phyloP scores from a whole-genome alignment of 2,888 invertebrate species.

The Patella caerulea region DNA sequence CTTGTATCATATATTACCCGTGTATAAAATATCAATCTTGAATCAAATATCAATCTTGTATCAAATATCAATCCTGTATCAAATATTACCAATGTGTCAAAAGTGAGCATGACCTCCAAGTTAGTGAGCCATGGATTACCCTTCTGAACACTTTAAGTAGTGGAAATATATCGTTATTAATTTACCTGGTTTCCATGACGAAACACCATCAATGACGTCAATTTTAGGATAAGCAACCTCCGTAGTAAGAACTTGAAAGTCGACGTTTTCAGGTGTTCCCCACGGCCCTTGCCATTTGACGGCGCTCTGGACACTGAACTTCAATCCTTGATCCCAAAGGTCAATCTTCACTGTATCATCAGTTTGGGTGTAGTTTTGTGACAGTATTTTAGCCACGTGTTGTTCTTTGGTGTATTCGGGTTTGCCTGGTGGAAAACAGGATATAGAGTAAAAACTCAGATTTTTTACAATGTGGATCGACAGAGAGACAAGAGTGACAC shows the following conservation, averaged over 20 bases:
- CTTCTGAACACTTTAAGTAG: too few relatives aligned
- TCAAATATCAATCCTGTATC: too few relatives aligned
- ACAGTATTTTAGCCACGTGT: neutral
- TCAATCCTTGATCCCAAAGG: slow-evolving; percentile 3
- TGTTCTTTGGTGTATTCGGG: neutral
- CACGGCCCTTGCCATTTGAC: slow-evolving; percentile 10
- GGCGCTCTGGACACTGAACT: slow-evolving; percentile 22
- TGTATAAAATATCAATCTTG: too few relatives aligned
- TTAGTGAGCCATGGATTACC: too few relatives aligned
- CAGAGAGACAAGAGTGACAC: neutral
- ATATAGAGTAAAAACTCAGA: neutral
- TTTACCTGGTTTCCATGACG: too few relatives aligned
- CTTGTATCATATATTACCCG: too few relatives aligned
- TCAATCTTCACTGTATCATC: neutral
- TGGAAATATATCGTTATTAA: too few relatives aligned
- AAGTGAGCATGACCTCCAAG: too few relatives aligned
- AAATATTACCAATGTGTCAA: too few relatives aligned
- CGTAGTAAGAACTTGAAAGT: slow-evolving; percentile 12
- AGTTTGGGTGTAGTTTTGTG: neutral
- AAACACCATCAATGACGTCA: neutral
- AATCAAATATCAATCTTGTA: too few relatives aligned
- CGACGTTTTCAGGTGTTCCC: slow-evolving; percentile 7
- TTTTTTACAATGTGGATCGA: neutral
- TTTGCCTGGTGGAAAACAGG: neutral
- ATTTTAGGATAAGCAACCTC: slow-evolving; percentile 18